Evolutionary conservation across 2,797 vertebrate species (phyloP), one percentile per base, ranked within the genome.

Genomic region (Sebastes matsubarae): DNA sequence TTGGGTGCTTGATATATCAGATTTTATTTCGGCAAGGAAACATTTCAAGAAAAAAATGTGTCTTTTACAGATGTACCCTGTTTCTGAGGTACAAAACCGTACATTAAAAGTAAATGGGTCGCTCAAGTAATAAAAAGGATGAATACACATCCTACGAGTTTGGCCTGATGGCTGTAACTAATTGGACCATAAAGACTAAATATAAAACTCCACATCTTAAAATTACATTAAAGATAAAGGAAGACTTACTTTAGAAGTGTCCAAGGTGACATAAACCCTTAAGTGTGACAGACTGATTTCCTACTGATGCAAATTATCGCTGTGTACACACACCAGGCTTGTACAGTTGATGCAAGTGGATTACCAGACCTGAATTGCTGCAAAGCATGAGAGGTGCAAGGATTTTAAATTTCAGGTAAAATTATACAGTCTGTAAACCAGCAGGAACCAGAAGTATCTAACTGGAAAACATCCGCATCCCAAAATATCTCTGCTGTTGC

Each of bases 391-490:
- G 27, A 72, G 54, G 7, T 79, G 13, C 54, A 27, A 72, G 67
- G 8, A 76, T 77, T 78, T 61, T 64, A 25, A 68, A 5, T 82
- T 82, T 84, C 20, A 72, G 58, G 38, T 69, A 18, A 68, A 71
- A 68, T 80, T 27, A 78, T 57, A 38, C 64, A 82, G 84, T 27
- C 59, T 32, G 50, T 54, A n/a, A n/a, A 54, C 50, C 50, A 54
- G 50, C 50, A 54, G 4, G 24, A 81, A 72, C 30, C 57, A 54
- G 42, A 72, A 74, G 59, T 67, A 79, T 69, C 65, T 72, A 52
- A 82, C 68, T 70, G 52, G 66, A 79, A 91, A 88, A 80, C 67
- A 79, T 82, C 61, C 25, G 2, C 10, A 79, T 81, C 64, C 68
- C 7, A 32, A 87, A 91, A 87, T 86, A 85, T 72, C 58, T 65